Evolutionary conservation across 2,888 invertebrate species (phyloP).

Genomic region (Actias luna): DNA sequence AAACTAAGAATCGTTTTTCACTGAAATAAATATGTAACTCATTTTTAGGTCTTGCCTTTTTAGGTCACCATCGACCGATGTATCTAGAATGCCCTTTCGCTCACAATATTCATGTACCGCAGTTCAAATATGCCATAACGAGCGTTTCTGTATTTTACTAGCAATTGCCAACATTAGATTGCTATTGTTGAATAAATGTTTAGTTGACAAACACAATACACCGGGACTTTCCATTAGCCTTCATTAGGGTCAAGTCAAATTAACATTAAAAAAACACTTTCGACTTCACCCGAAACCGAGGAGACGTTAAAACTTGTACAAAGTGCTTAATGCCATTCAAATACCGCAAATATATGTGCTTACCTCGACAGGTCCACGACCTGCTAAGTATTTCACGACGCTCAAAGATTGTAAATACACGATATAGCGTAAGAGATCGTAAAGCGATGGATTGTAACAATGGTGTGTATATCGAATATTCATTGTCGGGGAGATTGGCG

Average conservation of each 20-base stretch:
- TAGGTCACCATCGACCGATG: background rate
- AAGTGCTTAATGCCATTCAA: background rate
- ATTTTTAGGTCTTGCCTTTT: too few relatives aligned
- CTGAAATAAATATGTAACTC: background rate
- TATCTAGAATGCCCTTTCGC: background rate
- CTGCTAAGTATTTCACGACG: conserved; percentile 1
- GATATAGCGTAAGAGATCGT: conserved; percentile 8
- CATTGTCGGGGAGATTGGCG: conserved; percentile 50
- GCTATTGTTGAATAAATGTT: background rate
- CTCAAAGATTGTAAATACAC: conserved; percentile 9
- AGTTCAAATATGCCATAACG: background rate
- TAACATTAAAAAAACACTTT: background rate
- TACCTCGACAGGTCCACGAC: background rate
- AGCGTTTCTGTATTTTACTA: background rate
- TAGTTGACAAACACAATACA: background rate
- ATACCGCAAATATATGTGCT: background rate
- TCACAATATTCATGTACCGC: background rate
- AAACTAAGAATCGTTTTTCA: background rate
- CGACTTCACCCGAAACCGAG: background rate
- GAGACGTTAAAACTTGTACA: background rate
- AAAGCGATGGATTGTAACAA: conserved; percentile 37
- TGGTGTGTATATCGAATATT: conserved; percentile 59
- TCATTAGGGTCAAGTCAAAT: background rate
- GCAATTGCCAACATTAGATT: background rate
- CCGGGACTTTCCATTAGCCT: background rate